A percentile compares a stretch with the other conserved stretches of the same genome.
These are phyloP conservation scores for Gryllus longicercus DNA, from an alignment of 2,888 invertebrate genomes.

Conservation along the genomic window DNA sequence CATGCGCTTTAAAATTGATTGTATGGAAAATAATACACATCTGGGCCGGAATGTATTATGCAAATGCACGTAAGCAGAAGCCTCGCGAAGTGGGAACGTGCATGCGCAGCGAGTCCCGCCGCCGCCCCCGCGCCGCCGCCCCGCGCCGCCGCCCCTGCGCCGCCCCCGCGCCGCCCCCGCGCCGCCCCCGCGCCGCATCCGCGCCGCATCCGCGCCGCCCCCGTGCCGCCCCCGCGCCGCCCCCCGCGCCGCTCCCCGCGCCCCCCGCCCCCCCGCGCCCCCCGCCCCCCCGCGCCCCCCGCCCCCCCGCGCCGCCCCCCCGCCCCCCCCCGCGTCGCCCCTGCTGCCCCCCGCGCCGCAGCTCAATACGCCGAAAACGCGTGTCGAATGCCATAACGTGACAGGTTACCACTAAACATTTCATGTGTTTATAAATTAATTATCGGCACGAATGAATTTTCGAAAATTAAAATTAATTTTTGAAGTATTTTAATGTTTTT, in stretches of 20 bases:
- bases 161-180: background rate
- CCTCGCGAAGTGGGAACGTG: slow-evolving; percentile 27
- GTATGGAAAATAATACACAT: slow-evolving; percentile 34
- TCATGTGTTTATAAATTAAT: no score
- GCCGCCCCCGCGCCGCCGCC: background rate
- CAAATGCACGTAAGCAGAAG: slow-evolving; percentile 27
- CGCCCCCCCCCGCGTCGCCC: no score
- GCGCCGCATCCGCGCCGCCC: background rate
- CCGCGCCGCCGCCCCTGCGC: background rate
- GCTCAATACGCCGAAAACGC: no score
- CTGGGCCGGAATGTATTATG: slow-evolving; percentile 33
- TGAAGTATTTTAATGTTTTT: no score
- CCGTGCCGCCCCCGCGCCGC: no score
- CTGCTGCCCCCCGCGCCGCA: no score
- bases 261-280: background rate
- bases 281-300: background rate
- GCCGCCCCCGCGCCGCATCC: background rate
- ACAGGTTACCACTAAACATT: no score
- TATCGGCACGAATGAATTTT: no score
- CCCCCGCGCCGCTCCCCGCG: background rate
- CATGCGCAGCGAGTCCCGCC: background rate
- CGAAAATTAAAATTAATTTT: no score
- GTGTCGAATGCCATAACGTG: no score
- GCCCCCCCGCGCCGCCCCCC: background rate
- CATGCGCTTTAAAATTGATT: slow-evolving; percentile 31